Evolutionary conservation across 2,888 invertebrate species (phyloP).

Genomic region (Hirtodrosophila alboralis): DNA sequence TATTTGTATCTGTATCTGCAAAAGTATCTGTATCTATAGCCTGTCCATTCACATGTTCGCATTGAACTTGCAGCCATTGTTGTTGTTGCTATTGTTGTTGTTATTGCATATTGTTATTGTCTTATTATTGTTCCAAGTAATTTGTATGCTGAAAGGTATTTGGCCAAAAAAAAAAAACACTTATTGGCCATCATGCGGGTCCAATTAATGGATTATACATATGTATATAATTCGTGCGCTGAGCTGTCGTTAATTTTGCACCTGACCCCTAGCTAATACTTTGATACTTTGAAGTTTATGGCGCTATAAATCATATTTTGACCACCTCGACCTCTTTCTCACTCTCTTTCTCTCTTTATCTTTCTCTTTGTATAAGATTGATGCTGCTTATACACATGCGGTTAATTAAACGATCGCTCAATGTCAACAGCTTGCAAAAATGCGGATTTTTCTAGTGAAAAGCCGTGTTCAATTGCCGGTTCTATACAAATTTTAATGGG

Average conservation of each 20-base stretch:
- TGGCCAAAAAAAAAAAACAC: slow-evolving; percentile 46
- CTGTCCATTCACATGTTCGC: slow-evolving; percentile 28
- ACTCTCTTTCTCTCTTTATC: background rate
- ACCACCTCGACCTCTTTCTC: slow-evolving; percentile 17
- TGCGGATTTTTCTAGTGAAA: no score
- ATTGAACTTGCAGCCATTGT: slow-evolving; percentile 42
- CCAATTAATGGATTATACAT: slow-evolving; percentile 62
- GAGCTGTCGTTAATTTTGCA: slow-evolving; percentile 38
- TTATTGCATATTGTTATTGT: slow-evolving; percentile 27
- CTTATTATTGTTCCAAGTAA: slow-evolving; percentile 40
- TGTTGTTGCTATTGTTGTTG: slow-evolving; percentile 29
- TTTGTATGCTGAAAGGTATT: slow-evolving; percentile 62
- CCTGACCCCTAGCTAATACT: slow-evolving; percentile 42
- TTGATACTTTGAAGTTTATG: background rate
- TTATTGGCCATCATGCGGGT: slow-evolving; percentile 28
- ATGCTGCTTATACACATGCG: slow-evolving; percentile 14
- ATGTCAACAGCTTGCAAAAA: no score
- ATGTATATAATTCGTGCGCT: slow-evolving; percentile 21
- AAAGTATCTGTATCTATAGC: slow-evolving; percentile 1
- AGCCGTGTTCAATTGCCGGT: no score
- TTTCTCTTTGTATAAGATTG: slow-evolving; percentile 14
- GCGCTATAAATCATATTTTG: slow-evolving; percentile 58
- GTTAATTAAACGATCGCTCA: slow-evolving; percentile 34
- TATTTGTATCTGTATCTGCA: slow-evolving; percentile 8
- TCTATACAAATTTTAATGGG: slow-evolving; percentile 2